phyloP scores from a whole-genome alignment of 2,888 invertebrate species.

The Dichetophora obliterata region DNA sequence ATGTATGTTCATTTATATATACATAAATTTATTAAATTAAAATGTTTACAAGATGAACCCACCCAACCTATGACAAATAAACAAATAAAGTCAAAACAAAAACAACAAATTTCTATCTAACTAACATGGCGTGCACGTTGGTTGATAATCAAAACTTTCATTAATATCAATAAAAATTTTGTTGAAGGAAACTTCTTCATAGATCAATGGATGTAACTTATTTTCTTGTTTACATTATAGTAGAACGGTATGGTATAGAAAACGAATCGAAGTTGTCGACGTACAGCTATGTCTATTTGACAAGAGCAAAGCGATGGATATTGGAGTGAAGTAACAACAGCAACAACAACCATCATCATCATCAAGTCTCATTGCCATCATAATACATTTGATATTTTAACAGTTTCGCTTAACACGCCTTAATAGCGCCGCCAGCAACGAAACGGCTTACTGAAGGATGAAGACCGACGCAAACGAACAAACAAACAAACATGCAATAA shows the following conservation, averaged over 20 bases:
- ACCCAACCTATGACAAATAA: constrained; percentile 41
- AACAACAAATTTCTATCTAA: constrained; percentile 9
- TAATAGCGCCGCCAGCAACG: neutral
- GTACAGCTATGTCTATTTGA: neutral
- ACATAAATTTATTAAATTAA: constrained; percentile 60
- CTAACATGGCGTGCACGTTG: constrained; percentile 11
- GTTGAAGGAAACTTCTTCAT: neutral
- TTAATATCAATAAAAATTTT: neutral
- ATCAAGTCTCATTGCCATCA: constrained; percentile 25
- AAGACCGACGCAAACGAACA: neutral
- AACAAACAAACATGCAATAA: neutral
- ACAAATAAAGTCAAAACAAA: constrained; percentile 46
- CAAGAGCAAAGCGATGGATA: neutral
- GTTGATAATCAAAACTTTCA: neutral
- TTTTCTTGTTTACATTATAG: neutral
- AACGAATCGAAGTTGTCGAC: no score
- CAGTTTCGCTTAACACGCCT: constrained; percentile 1
- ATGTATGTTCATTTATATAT: no score
- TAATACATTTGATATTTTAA: constrained; percentile 32
- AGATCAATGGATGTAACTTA: neutral
- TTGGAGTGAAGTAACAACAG: neutral
- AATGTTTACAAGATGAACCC: constrained; percentile 55
- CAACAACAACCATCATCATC: constrained; percentile 15
- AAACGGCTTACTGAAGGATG: neutral
- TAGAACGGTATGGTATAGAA: no score